Evolutionary conservation across 1,140 invertebrate species (phyloP), one percentile per base, ranked within the genome.

Genomic region (Atta cephalotes): DNA sequence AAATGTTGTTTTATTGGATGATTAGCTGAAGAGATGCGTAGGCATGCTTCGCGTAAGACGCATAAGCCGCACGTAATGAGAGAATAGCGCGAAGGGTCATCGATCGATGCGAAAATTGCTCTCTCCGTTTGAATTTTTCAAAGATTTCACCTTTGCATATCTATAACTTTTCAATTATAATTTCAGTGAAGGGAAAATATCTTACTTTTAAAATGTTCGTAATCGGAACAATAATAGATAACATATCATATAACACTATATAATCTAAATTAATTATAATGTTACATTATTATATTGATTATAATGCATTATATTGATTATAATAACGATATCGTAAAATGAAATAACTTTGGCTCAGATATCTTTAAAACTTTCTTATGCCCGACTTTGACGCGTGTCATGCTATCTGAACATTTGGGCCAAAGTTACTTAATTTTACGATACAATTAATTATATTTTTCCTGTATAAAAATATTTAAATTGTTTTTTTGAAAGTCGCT

Each of bases 11-110:
- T 91, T 87, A 91, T 91, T 90, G 72, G 84, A 91, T 87, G 86
- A 91, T 91, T 90, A 89, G 84, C 66, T 78, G 90, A 90, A 39
- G 85, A 90, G 89, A 87, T 90, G 89, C 87, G 89, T 90, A 76
- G 89, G 89, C 51, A 86, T 35, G 85, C 76, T 87, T 89, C 84
- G 85, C 87, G 89, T 89, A 89, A 89, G 72, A 72, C 53, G 25
- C 66, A 72, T 60, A 25, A 68, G 65, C 21, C 21, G 62, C 12
- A 18, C 21, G 18, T 25, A 35, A 58, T 81, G 65, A 16, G 3
- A 82, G 70, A 45, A 60, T 6, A 31, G 18, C 21, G 53, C 5
- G 35, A 60, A 31, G 14, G 25, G 18, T 81, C 58, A 58, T 78
- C 49, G 80, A 60, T 81, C 16, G 66, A 31, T 3, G 25, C 18